Conservation (phyloP, 2,113 vertebrate species). For the Reinhardtius hippoglossoides region DNA sequence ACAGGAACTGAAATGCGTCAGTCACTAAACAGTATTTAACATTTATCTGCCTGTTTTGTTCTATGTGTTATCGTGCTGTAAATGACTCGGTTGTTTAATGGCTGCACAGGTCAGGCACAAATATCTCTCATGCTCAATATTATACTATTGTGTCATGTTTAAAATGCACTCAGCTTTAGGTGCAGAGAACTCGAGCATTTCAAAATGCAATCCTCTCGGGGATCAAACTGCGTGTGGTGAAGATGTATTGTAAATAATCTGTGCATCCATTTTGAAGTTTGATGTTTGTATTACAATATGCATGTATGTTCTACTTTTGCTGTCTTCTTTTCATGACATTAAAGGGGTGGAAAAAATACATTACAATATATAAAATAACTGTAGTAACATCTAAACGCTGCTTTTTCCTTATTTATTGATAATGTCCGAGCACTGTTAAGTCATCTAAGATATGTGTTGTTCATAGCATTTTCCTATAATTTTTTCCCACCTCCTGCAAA, state of each 20-base stretch:
- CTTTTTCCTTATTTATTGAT: too few relatives aligned
- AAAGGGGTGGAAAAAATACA: neutral
- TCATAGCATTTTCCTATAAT: too few relatives aligned
- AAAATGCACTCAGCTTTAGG: conserved; percentile 6
- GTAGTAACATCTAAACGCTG: too few relatives aligned
- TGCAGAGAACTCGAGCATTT: conserved; percentile 14
- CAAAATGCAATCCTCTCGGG: conserved; percentile 6
- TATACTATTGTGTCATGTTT: conserved; percentile 14
- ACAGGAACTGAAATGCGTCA: conserved; percentile 55
- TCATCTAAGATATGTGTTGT: too few relatives aligned
- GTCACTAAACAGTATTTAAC: neutral
- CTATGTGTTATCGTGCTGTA: conserved; percentile 5
- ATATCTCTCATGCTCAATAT: neutral
- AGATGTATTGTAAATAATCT: conserved; percentile 13
- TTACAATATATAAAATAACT: neutral
- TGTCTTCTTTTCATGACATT: neutral
- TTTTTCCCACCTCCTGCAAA: too few relatives aligned
- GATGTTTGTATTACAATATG: conserved; percentile 21
- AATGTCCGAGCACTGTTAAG: too few relatives aligned
- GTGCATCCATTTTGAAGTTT: conserved; percentile 23
- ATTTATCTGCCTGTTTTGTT: conserved; percentile 10
- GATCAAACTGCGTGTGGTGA: conserved; percentile 9
- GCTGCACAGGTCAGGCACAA: conserved; percentile 7
- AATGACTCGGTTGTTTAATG: neutral
- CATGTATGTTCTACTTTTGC: conserved; percentile 26